Base-by-base conservation (phyloP, 2,797 vertebrate genomes). In the Epinephelus awoara region DNA sequence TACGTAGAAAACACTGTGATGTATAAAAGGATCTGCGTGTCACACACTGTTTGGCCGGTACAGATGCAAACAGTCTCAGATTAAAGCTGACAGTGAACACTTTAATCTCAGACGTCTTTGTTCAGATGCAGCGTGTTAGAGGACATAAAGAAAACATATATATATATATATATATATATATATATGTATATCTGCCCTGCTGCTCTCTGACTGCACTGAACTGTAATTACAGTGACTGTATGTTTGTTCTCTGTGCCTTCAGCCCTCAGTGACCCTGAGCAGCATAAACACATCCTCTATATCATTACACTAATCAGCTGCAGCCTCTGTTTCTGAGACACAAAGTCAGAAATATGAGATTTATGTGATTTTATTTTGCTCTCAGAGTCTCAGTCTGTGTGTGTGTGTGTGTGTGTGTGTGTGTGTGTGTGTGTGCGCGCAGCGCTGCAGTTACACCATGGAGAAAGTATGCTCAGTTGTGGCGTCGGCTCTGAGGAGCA, bases 31-130 rank as follows among this genome's bases (percentile, higher is more conserved):
- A 2, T 49, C 58, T 15, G 1, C 10, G 12, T 61, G 52, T 38
- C 58, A 27, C 3, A 11, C 1, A 8, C 8, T 7, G 17, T 18
- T 34, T 46, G n/a, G 15, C 3, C 15, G n/a, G 1, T 15, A 38
- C 8, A 55, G 34, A 61, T 34, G 40, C 18, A 2, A 47, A 65
- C 17, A 50, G 11, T 18, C 72, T 72, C 44, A 64, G 76, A 88
- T 83, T 59, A 80, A 83, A 87, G 71, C 77, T 84, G 64, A 85
- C 59, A 66, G 70, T 57, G 74, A 76, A 71, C 65, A 61, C 64
- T 80, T 85, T 57, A 29, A 55, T 63, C 63, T 67, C 67, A 55
- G 21, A 19, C 12, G 10, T 47, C 58, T 72, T 23, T 66, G 66
- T 83, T 67, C 5, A 14, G 8, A 54, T 62, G 47, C 49, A 51